Evolutionary conservation across 2,113 vertebrate genomes (phyloP), one percentile per base, ranked within the genome.

Genomic region (Pagrus major): DNA sequence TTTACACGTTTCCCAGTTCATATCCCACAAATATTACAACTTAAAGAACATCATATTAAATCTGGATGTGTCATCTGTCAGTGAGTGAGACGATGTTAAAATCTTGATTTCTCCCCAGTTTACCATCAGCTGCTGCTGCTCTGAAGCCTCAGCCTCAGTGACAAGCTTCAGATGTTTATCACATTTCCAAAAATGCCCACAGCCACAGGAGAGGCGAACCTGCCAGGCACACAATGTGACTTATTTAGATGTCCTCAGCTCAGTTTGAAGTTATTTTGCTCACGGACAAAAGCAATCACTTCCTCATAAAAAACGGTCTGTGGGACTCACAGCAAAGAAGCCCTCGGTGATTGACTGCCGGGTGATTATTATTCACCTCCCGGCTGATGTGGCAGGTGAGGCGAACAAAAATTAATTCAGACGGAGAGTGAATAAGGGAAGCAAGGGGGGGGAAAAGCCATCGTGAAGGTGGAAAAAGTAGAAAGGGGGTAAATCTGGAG

Each of bases 351-450:
- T 20, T 25, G 37, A 83, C 82, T 55, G 59, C 44, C 37, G 54
- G 54, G 42, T n/a, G 41, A 67, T 87, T 80, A 75, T 78, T 77
- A 69, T 47, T 78, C 60, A 75, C 27, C 41, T 8, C 29, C 59
- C 42, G 41, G 63, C 67, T 49, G 46, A 51, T 54, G 74, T 52
- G 60, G 59, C 33, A 64, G 54, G 25, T 61, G 54, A 68, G 60
- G 41, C 23, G 7, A 63, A 59, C 60, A 58, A 11, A 63, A 71
- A 64, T 31, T 3, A 59, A 65, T 70, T 54, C 46, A 80, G 29
- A 46, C 47, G 55, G 33, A 58, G 55, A 56, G 27, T 58, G 21
- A 56, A 33, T 41, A 33, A 46, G 25, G 72, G 35, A 49, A 56
- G 35, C 0, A 0, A 6, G n/a, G n/a, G 29, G 6, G 56, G 23